Evolutionary conservation across 2,113 vertebrate species (phyloP).

Genomic region (Hyla sarda): DNA sequence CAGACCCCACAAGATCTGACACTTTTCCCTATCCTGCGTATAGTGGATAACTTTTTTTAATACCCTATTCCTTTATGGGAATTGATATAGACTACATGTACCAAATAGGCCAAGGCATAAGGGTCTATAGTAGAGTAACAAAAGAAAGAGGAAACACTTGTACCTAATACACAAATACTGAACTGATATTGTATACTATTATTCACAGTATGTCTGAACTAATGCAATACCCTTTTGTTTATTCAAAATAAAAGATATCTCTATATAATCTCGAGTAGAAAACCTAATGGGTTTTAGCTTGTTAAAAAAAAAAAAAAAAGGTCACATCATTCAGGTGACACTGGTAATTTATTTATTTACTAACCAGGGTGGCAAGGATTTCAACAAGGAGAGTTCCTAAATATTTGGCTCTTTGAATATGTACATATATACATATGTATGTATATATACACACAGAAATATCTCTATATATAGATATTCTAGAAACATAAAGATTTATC

Average conservation of each 20-base stretch:
- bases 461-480: slow-evolving; percentile 37
- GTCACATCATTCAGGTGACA: slow-evolving; percentile 6
- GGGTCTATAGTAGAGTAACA: background rate
- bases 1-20: too few species aligned
- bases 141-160: background rate
- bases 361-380: background rate
- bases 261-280: slow-evolving; percentile 9
- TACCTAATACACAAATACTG: background rate
- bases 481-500: slow-evolving; percentile 3
- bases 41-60: too few species aligned
- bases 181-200: background rate
- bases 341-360: background rate
- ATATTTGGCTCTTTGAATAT: slow-evolving; percentile 57
- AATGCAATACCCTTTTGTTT: background rate
- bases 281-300: background rate
- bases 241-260: slow-evolving; percentile 24
- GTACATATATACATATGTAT: slow-evolving; percentile 52
- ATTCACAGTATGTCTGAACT: slow-evolving; percentile 5
- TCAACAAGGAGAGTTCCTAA: slow-evolving; percentile 6
- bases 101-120: background rate
- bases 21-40: too few species aligned
- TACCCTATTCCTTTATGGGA: too few species aligned
- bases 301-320: too few species aligned
- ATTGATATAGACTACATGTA: background rate
- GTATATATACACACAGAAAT: slow-evolving; percentile 49